Evolutionary conservation across 2,888 invertebrate species (phyloP).

Genomic region (Glaucopsyche alexis): DNA sequence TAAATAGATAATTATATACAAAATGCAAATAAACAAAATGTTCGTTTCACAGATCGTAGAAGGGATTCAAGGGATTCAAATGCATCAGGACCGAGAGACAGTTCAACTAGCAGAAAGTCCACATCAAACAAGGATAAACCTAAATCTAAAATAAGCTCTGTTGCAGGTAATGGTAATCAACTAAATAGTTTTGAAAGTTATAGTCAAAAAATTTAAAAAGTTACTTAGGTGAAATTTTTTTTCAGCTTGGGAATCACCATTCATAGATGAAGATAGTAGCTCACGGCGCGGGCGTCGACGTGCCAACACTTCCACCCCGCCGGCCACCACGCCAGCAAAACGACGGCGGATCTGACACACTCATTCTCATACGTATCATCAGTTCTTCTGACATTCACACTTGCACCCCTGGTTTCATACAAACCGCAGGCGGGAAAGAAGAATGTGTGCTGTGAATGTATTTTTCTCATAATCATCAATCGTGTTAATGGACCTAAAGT

Average conservation of each 20-base stretch:
- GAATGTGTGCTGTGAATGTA: constrained; percentile 42
- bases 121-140: constrained; percentile 62
- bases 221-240: constrained; percentile 15
- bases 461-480: constrained; percentile 35
- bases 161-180: constrained; percentile 34
- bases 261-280: constrained; percentile 60
- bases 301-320: constrained; percentile 65
- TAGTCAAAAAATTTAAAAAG: background rate
- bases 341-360: constrained; percentile 67
- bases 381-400: constrained; percentile 60
- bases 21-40: background rate
- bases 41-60: constrained; percentile 55
- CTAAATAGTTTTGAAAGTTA: background rate
- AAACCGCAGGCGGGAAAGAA: constrained; percentile 38
- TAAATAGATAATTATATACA: background rate
- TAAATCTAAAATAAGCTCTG: constrained; percentile 54
- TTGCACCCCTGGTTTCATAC: constrained; percentile 42
- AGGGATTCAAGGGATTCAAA: constrained; percentile 75
- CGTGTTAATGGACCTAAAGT: constrained; percentile 22
- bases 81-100: constrained; percentile 69
- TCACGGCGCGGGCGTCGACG: constrained; percentile 63
- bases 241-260: constrained; percentile 63
- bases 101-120: constrained; percentile 63
- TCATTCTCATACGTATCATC: constrained; percentile 54
- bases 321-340: constrained; percentile 63